Base-by-base conservation (phyloP, 2,888 invertebrate genomes). In the Mesoligia furuncula region DNA sequence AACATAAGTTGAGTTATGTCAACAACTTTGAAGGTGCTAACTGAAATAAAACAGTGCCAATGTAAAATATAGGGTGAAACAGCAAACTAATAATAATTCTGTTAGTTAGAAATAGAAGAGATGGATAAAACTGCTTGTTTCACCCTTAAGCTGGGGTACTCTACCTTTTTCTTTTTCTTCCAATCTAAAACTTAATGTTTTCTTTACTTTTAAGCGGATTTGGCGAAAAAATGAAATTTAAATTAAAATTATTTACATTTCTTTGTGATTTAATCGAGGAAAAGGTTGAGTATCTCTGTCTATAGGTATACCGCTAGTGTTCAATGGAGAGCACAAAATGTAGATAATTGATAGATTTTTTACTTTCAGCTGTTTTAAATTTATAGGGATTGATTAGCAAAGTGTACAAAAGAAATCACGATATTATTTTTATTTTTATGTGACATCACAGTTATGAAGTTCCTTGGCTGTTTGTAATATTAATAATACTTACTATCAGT, bases 21-120 rank as follows among this genome's bases (percentile, higher is more conserved):
- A 75, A 85, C 79, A 74, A 85, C 73, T 73, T 64, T 73, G 36
- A 81, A 89, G 94, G 94, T 94, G 94, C 94, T 94, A 93, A 88
- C 81, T 87, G 79, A 85, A 91, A 90, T 82, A 81, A 57, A 57
- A 88, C 86, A 93, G 94, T 94, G 94, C 94, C 94, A 94, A 94
- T 90, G 77, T 88, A 86, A 87, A 73, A 83, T 77, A 81, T 89
- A 76, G 81, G 69, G 65, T 81, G 71, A 68, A 72, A 59, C 59
- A 48, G 65, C n/a, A 61, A 45, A 27, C 31, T 51, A 59, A 48
- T 6, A 59, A 59, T 42, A 17, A 64, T 73, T 51, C 20, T 62
- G 36, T 73, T 66, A 69, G 15, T 68, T 77, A 31, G n/a, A 62
- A 42, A 69, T 45, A 54, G 3, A 36, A 48, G 6, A 65, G 7